These are phyloP conservation scores for Heliconius charithonia DNA, from an alignment of 2,888 invertebrate species.

Conservation along the genomic window DNA sequence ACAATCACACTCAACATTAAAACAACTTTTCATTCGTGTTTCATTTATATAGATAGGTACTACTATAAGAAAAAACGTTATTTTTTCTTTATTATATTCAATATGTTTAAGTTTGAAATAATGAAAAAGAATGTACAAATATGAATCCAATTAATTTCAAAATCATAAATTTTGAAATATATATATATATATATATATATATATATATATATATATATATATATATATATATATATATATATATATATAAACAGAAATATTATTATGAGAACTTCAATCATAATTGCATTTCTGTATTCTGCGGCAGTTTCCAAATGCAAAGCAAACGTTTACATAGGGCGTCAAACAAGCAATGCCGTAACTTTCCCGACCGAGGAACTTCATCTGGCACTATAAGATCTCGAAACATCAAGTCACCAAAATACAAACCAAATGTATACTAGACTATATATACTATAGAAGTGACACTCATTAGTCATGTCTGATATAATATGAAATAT, in stretches of 20 bases:
- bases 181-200: too few species aligned
- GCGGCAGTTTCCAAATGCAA: conserved; percentile 31
- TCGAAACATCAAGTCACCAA: conserved; percentile 8
- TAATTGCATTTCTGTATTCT: conserved; percentile 15
- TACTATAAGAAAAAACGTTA: too few species aligned
- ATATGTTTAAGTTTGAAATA: too few species aligned
- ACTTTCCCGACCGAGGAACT: conserved; percentile 29
- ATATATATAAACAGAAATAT: background rate
- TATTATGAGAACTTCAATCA: background rate
- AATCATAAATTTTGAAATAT: too few species aligned
- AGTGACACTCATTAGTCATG: background rate
- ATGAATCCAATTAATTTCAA: too few species aligned
- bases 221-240: too few species aligned
- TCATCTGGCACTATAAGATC: conserved; percentile 12
- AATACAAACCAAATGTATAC: background rate
- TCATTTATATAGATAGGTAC: too few species aligned
- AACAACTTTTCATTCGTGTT: too few species aligned
- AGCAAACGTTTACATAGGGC: conserved; percentile 34
- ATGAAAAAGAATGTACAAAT: too few species aligned
- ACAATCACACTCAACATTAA: too few species aligned
- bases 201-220: too few species aligned
- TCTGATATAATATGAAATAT: background rate
- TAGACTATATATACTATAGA: background rate
- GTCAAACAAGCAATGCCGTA: conserved; percentile 33
- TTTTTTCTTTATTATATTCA: too few species aligned